Base-by-base conservation (phyloP, 2,888 invertebrate species). In the Callosobruchus maculatus region DNA sequence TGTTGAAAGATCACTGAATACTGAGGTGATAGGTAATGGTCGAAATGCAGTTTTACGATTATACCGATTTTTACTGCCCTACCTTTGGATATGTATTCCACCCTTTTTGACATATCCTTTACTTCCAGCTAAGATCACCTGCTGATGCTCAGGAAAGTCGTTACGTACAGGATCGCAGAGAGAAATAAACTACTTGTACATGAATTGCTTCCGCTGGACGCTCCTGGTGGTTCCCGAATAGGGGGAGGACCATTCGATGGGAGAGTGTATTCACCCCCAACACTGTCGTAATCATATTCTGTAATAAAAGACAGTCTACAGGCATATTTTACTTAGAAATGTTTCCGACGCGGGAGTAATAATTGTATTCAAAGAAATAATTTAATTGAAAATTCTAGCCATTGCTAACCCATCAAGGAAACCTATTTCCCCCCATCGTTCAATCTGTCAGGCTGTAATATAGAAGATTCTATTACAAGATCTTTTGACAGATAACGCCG, bases 191-290 rank as follows among this genome's bases (percentile, higher is more conserved):
- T 49, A 5, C 13, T 18, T 13, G 13, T 49, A 1, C 9, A 49
- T 7, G 9, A 13, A 18, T 18, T 49, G 49, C 49, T 49, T 73
- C 79, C 78, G 78, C 86, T 85, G 81, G 82, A 85, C 31, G 85
- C 85, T 75, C 86, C 87, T 30, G 86, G 86, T 67, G 87, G 87
- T 77, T 86, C 85, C 71, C 84, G 85, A 74, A 87, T 84, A 71
- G 86, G 85, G 21, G 87, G 86, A 49, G 88, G 86, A 20, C 86
- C 84, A 78, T 86, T 85, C 70, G 87, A 86, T 20, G 86, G 83
- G 74, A 86, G 82, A 22, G 85, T 86, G 81, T 86, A 87, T 75
- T 88, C 88, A 30, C 84, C 84, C 49, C 49, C 49, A 1, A 49
- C 18, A 49, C 49, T 49, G 73, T 87, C 87, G 80, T 85, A 85